Evolutionary conservation across 2,113 vertebrate species (phyloP).

Genomic region (Cranoglanis bouderius): DNA sequence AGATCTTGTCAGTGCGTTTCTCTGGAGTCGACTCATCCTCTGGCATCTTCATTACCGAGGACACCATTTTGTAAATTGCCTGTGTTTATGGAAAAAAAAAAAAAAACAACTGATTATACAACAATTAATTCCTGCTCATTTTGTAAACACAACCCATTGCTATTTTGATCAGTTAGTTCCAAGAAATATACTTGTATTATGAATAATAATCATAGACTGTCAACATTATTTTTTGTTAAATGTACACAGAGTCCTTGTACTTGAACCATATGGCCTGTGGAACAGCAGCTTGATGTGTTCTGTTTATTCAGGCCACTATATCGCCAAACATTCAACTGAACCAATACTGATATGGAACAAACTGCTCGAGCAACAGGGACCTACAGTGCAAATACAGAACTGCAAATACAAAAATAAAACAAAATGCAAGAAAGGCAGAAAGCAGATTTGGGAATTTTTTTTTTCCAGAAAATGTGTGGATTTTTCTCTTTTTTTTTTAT

Average conservation of each 20-base stretch:
- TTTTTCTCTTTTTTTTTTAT: not conserved
- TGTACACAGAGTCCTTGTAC: conserved; percentile 24
- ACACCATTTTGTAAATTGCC: conserved; percentile 88
- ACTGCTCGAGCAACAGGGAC: conserved; percentile 56
- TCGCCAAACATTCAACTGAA: conserved; percentile 64
- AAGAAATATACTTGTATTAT: not conserved
- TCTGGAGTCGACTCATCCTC: conserved; percentile 97
- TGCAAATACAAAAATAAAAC: conserved; percentile 56
- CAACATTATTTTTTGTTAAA: conserved; percentile 26
- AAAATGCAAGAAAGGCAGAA: conserved; percentile 39
- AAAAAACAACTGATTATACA: not conserved
- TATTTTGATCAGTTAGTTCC: not conserved
- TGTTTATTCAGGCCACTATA: conserved; percentile 63
- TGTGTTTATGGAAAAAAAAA: conserved; percentile 39
- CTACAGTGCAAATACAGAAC: conserved; percentile 67
- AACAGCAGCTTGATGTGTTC: conserved; percentile 24
- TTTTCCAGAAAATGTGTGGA: not conserved
- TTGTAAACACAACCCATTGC: not conserved
- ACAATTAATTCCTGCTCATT: not conserved
- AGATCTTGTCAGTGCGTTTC: conserved; percentile 98
- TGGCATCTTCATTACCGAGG: conserved; percentile 98
- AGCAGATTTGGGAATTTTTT: not conserved
- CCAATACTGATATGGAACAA: conserved; percentile 70
- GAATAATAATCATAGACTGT: conserved; percentile 14
- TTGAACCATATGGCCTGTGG: conserved; percentile 46